Conservation (phyloP, 2,797 vertebrate genomes). For the Geotrypetes seraphini region DNA sequence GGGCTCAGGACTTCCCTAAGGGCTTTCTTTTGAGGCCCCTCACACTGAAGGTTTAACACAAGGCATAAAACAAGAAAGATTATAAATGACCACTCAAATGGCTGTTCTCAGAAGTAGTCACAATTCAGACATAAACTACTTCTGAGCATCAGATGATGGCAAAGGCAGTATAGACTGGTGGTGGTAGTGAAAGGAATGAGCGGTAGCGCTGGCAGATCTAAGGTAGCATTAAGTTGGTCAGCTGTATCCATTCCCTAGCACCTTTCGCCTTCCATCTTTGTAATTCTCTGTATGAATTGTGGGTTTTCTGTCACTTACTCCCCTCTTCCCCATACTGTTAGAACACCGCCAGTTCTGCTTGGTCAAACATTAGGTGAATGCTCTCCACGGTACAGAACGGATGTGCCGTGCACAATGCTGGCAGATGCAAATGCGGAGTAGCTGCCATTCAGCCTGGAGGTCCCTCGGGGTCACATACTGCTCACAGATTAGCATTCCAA, state of each 20-base stretch:
- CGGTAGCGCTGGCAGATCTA: neutral
- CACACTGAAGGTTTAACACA: too few species aligned
- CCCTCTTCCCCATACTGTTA: neutral
- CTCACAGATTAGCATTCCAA: neutral
- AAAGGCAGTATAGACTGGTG: too few species aligned
- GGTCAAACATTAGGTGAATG: neutral
- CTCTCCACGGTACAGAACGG: neutral
- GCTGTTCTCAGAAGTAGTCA: too few species aligned
- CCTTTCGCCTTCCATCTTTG: neutral
- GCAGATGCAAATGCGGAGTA: neutral
- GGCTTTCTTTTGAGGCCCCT: too few species aligned
- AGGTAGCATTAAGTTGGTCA: neutral
- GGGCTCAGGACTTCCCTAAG: too few species aligned
- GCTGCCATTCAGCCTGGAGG: neutral
- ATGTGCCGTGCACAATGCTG: neutral
- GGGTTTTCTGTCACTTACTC: neutral
- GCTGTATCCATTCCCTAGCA: too few species aligned
- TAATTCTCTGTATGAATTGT: neutral
- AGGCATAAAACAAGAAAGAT: too few species aligned
- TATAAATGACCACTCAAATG: too few species aligned
- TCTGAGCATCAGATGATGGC: too few species aligned
- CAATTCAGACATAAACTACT: too few species aligned
- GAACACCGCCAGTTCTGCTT: neutral
- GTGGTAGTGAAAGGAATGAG: conserved; percentile 4
- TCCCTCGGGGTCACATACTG: neutral